Evolutionary conservation across 2,797 vertebrate genomes (phyloP).

Genomic region (Sebastes hubbsi): DNA sequence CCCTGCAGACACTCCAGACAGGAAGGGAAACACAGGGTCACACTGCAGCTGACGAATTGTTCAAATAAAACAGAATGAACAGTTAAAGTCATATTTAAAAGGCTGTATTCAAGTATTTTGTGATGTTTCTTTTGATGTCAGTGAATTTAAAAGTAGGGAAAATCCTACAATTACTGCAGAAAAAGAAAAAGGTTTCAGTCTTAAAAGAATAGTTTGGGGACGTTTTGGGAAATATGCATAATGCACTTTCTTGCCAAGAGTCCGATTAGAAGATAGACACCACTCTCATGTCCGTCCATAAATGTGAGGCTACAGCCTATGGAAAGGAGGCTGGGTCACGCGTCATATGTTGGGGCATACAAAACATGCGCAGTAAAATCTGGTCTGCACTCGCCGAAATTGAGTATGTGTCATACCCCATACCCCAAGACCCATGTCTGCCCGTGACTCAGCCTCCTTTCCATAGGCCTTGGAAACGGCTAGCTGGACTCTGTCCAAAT

Average conservation of each 20-base stretch:
- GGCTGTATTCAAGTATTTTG: background rate
- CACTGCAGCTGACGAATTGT: conserved; percentile 35
- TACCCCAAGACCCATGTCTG: too few relatives aligned
- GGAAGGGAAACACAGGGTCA: conserved; percentile 51
- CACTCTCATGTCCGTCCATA: background rate
- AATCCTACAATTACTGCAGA: background rate
- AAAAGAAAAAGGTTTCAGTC: background rate
- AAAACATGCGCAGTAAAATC: too few relatives aligned
- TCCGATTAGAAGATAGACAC: background rate
- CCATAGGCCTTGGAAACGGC: too few relatives aligned
- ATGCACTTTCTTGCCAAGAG: background rate
- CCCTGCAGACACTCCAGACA: conserved; percentile 39
- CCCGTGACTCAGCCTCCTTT: too few relatives aligned
- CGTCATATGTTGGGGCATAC: too few relatives aligned
- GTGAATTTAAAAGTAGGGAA: background rate
- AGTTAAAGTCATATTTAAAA: conserved; percentile 8
- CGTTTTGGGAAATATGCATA: background rate
- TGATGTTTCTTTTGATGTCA: background rate
- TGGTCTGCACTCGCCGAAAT: too few relatives aligned
- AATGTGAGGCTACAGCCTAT: background rate
- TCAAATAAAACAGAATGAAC: conserved; percentile 38
- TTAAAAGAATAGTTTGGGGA: background rate
- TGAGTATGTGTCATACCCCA: too few relatives aligned
- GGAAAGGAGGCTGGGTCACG: too few relatives aligned
- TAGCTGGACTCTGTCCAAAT: background rate